Conservation (phyloP, 2,113 vertebrate species). For the Corythornis cristatus region DNA sequence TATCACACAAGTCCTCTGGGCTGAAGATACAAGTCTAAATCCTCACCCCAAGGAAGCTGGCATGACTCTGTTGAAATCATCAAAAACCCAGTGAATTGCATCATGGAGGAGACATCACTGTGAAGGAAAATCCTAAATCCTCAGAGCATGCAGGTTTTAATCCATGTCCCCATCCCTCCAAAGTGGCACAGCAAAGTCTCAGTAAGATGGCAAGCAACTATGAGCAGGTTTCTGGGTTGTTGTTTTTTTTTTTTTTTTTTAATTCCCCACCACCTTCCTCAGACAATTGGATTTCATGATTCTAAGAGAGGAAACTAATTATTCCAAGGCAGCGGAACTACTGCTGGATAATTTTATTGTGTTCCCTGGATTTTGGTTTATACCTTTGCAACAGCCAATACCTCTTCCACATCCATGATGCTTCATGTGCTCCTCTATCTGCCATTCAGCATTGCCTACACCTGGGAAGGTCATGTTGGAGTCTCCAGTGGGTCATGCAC, state of each 20-base stretch:
- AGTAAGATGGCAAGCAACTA: not conserved
- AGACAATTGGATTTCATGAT: not conserved
- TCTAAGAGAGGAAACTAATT: not conserved
- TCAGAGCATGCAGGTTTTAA: not conserved
- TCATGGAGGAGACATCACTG: not conserved
- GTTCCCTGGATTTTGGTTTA: not conserved
- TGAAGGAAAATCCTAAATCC: not conserved
- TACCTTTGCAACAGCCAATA: not conserved
- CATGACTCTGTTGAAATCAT: not conserved
- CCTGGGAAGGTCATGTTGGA: not conserved
- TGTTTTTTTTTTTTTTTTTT: no score
- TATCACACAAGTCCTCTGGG: not conserved
- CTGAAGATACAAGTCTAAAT: not conserved
- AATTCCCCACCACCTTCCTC: not conserved
- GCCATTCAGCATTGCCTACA: not conserved
- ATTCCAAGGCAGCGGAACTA: not conserved
- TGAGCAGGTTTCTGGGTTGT: not conserved
- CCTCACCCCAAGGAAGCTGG: not conserved
- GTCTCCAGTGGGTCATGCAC: not conserved
- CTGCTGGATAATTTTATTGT: not conserved
- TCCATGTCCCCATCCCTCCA: not conserved
- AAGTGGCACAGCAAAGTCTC: not conserved
- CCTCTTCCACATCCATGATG: accelerated
- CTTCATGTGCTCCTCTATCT: not conserved
- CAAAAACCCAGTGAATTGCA: not conserved